These are phyloP conservation scores for Heliocidaris erythrogramma DNA, from an alignment of 35 echinoderm and acorn worm genomes.

Conservation along the genomic window DNA sequence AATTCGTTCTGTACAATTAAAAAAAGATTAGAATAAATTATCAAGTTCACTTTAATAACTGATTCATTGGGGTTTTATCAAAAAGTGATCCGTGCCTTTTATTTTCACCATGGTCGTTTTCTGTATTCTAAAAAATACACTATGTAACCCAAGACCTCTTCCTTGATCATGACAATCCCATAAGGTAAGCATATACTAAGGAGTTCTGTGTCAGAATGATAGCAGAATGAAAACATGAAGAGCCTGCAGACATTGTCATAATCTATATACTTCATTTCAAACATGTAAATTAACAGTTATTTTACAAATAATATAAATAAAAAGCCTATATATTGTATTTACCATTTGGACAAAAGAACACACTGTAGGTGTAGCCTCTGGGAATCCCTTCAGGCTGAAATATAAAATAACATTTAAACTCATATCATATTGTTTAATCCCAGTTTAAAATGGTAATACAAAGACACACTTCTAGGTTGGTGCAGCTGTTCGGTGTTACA, in stretches of 20 bases:
- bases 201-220: not conserved
- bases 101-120: not conserved
- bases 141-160: not conserved
- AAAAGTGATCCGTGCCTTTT: not conserved
- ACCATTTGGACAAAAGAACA: constrained; percentile 99
- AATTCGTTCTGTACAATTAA: constrained; percentile 70
- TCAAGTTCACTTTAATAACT: not conserved
- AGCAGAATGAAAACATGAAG: not conserved
- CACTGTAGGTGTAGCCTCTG: constrained; percentile 94
- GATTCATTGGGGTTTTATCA: too few species aligned
- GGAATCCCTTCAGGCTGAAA: constrained; percentile 93
- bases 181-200: too few species aligned
- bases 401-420: not conserved
- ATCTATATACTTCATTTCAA: not conserved
- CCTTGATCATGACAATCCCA: not conserved
- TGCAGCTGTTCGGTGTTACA: too few species aligned
- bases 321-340: constrained; percentile 16
- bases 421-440: not conserved
- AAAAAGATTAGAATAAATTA: not conserved
- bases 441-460: too few species aligned
- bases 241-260: not conserved
- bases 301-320: not conserved
- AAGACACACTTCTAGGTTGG: too few species aligned
- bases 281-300: not conserved
- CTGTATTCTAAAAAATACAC: too few species aligned